phyloP scores from a whole-genome alignment of 1,140 invertebrate genomes.

The Drosophila pallidifrons region DNA sequence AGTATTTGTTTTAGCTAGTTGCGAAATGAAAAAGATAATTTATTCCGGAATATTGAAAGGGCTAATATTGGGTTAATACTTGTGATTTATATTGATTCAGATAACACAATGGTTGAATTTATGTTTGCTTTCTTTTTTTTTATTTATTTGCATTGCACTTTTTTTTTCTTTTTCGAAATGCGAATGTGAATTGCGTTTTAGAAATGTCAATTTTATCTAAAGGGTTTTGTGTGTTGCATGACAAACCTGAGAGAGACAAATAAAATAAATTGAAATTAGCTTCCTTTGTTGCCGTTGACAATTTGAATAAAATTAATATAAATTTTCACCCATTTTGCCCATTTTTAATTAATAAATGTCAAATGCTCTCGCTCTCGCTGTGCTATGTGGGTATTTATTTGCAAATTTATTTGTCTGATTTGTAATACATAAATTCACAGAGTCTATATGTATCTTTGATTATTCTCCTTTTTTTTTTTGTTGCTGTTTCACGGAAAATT shows the following conservation, averaged over 20 bases:
- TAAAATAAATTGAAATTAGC: conserved; percentile 82
- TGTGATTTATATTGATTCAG: conserved; percentile 42
- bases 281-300: conserved; percentile 80
- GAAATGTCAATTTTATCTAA: conserved; percentile 65
- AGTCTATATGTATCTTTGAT: conserved; percentile 3
- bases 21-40: not conserved
- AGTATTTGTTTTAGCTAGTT: conserved; percentile 1
- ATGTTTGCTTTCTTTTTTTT: conserved; percentile 14
- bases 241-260: conserved; percentile 58
- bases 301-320: conserved; percentile 84
- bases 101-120: conserved; percentile 42
- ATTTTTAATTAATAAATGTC: conserved; percentile 84
- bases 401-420: conserved; percentile 80
- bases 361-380: conserved; percentile 48
- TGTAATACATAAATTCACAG: conserved; percentile 45
- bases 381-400: conserved; percentile 67
- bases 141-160: conserved; percentile 5
- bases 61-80: conserved; percentile 31
- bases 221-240: conserved; percentile 22
- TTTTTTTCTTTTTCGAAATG: no score
- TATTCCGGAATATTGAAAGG: conserved; percentile 13
- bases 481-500: conserved; percentile 62
- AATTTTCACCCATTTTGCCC: conserved; percentile 54
- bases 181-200: conserved; percentile 32
- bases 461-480: conserved; percentile 21